Percentiles rank a stretch among this genome's conserved stretches.
Conservation (phyloP, 2,888 invertebrate species). For the Daptonema setosum region DNA sequence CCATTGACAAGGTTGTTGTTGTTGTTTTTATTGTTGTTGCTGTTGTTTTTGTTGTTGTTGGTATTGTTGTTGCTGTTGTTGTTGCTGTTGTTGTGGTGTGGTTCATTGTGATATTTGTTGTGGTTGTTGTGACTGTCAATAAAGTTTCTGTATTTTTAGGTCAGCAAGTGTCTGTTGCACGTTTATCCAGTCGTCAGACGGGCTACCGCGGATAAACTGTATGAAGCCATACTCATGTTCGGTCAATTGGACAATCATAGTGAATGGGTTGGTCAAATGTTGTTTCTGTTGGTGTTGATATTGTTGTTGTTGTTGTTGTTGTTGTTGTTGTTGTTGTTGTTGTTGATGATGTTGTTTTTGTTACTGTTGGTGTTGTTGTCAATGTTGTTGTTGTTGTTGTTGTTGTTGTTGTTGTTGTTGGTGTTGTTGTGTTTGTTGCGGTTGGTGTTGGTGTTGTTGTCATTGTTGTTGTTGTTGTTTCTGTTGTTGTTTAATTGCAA, state of each 20-base stretch:
- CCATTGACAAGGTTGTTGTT: neutral
- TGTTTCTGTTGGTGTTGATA: too few species aligned
- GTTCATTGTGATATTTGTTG: neutral
- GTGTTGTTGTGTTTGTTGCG: too few species aligned
- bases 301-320: too few species aligned
- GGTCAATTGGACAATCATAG: conserved; percentile 7
- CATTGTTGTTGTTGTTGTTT: too few species aligned
- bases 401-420: too few species aligned
- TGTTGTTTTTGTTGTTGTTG: neutral
- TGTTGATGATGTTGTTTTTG: too few species aligned
- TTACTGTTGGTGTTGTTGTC: too few species aligned
- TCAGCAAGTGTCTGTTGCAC: neutral
- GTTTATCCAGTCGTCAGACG: conserved; percentile 4
- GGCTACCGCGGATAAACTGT: conserved; percentile 17
- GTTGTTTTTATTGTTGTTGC: neutral
- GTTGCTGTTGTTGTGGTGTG: neutral
- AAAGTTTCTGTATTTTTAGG: neutral
- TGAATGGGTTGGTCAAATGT: neutral
- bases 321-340: too few species aligned
- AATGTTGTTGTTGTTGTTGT: too few species aligned
- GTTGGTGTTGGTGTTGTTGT: too few species aligned
- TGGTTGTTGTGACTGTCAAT: neutral
- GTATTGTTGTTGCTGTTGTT: neutral
- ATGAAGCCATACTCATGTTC: conserved; percentile 16
- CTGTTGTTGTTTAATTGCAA: too few species aligned